These are phyloP conservation scores for Triplophysa rosa DNA, from an alignment of 2,113 vertebrate species.

Conservation along the genomic window DNA sequence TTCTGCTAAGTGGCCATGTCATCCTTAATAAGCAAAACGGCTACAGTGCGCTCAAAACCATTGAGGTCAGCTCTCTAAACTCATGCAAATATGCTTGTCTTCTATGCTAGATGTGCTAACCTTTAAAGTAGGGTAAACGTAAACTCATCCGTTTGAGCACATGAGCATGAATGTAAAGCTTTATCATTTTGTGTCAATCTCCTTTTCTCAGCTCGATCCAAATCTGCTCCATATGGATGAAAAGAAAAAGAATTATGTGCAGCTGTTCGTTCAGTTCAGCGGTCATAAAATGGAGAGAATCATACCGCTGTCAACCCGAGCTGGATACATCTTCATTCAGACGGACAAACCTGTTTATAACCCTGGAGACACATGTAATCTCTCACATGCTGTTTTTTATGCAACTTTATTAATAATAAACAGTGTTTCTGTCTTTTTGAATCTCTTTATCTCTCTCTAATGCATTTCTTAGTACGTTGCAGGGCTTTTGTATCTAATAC, in stretches of 20 bases:
- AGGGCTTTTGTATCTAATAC: conserved; percentile 67
- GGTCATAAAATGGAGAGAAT: conserved; percentile 27
- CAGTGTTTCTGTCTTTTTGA: not conserved
- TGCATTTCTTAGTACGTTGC: conserved; percentile 58
- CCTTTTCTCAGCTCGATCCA: conserved; percentile 63
- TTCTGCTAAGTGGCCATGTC: conserved; percentile 46
- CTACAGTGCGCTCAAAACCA: conserved; percentile 57
- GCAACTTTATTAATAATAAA: not conserved
- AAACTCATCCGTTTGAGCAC: too few species aligned
- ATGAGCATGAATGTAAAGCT: too few species aligned
- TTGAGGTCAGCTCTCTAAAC: conserved; percentile 59
- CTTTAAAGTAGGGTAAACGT: too few species aligned
- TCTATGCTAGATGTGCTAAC: too few species aligned
- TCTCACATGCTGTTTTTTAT: not conserved
- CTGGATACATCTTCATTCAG: conserved; percentile 76
- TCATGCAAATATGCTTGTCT: too few species aligned
- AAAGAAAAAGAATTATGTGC: conserved; percentile 63
- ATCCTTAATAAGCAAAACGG: conserved; percentile 56
- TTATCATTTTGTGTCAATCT: not conserved
- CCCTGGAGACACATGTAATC: conserved; percentile 69
- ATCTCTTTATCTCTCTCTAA: not conserved
- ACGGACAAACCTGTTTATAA: conserved; percentile 77
- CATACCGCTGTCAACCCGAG: conserved; percentile 68
- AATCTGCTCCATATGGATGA: conserved; percentile 47
- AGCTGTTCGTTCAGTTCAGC: conserved; percentile 62